phyloP scores from a whole-genome alignment of 1,140 invertebrate species.

The Drosophila tristis region DNA sequence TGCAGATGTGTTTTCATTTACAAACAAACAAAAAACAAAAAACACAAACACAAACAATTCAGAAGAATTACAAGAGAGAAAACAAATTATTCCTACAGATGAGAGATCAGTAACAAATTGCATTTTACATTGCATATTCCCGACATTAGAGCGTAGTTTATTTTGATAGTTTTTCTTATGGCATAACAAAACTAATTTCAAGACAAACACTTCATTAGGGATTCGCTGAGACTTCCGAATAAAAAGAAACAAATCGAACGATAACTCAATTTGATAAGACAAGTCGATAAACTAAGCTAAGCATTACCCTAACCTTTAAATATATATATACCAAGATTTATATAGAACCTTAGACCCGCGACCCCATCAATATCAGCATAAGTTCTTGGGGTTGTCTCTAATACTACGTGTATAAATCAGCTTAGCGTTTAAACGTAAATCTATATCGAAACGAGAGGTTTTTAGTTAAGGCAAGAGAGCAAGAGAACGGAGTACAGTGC shows the following conservation, averaged over 20 bases:
- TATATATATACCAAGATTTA: conserved; percentile 32
- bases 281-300: conserved; percentile 47
- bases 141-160: conserved; percentile 49
- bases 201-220: conserved; percentile 23
- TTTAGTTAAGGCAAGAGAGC: conserved; percentile 36
- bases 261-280: conserved; percentile 55
- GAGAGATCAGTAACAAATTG: conserved; percentile 42
- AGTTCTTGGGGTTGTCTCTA: conserved; percentile 56
- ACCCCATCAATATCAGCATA: conserved; percentile 33
- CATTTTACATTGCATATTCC: conserved; percentile 64
- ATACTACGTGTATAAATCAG: conserved; percentile 47
- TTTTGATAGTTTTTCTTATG: conserved; percentile 28
- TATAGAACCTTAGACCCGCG: conserved; percentile 24
- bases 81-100: conserved; percentile 63
- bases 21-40: too few relatives aligned
- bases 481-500: neutral
- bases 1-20: conserved; percentile 32
- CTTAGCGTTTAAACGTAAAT: conserved; percentile 19
- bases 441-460: conserved; percentile 43
- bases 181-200: conserved; percentile 26
- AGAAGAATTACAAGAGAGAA: conserved; percentile 39
- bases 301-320: conserved; percentile 18
- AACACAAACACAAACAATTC: conserved; percentile 4
- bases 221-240: conserved; percentile 46
- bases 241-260: conserved; percentile 22